Conservation (phyloP, 2,113 vertebrate species). For the Phoxinus phoxinus region DNA sequence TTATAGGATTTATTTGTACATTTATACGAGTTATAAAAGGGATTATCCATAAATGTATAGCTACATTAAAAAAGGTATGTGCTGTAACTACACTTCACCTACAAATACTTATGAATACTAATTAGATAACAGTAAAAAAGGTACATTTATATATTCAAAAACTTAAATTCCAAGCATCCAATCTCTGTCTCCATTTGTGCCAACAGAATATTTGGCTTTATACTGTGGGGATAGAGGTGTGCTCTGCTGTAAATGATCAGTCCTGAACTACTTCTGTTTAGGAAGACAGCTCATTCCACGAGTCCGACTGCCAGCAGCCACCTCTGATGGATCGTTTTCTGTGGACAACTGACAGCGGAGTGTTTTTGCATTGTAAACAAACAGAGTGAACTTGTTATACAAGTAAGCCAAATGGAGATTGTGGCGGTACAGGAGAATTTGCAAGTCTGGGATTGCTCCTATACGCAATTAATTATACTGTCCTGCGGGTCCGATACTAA, state of each 20-base stretch:
- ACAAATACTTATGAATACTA: not conserved
- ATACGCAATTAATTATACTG: not conserved
- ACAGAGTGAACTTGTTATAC: not conserved
- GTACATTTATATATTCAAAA: not conserved
- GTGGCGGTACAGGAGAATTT: not conserved
- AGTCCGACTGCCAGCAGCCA: not conserved
- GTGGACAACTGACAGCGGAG: not conserved
- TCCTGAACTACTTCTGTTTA: constrained; percentile 10
- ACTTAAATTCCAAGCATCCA: too few species aligned
- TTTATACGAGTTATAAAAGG: not conserved
- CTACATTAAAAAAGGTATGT: not conserved
- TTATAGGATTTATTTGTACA: not conserved
- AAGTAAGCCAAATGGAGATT: not conserved
- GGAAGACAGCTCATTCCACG: constrained; percentile 12
- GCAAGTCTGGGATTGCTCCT: not conserved
- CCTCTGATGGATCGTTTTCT: constrained; percentile 19
- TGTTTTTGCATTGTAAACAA: constrained; percentile 18
- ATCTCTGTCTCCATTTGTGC: not conserved
- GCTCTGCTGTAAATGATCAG: not conserved
- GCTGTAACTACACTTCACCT: not conserved
- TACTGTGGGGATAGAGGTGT: not conserved
- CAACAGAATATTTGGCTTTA: not conserved
- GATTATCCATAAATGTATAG: not conserved
- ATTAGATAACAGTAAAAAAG: not conserved
- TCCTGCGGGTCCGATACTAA: not conserved